Evolutionary conservation across 2,113 vertebrate species (phyloP).

Genomic region (Himantopus leucocephalus): DNA sequence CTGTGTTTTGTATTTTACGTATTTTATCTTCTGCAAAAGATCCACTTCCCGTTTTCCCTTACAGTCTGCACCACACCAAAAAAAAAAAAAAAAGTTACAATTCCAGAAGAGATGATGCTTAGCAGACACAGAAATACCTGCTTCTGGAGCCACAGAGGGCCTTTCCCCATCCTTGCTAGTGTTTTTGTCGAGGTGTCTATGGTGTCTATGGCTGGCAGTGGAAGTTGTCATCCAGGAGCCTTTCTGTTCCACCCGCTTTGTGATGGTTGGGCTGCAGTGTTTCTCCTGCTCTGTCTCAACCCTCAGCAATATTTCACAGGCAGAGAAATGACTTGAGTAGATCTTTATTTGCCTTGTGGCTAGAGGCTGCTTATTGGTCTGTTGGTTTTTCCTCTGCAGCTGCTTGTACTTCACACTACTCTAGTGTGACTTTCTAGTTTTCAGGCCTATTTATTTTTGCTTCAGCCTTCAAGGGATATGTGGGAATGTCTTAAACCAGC

Average conservation of each 20-base stretch:
- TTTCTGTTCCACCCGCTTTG: not conserved
- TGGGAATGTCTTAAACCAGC: not conserved
- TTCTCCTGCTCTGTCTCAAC: not conserved
- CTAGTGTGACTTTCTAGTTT: not conserved
- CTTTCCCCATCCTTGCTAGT: not conserved
- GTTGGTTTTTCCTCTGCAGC: not conserved
- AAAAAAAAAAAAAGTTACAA: not conserved
- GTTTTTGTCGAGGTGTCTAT: not conserved
- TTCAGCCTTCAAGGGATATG: not conserved
- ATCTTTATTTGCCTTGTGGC: not conserved
- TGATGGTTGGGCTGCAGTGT: not conserved
- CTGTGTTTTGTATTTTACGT: not conserved
- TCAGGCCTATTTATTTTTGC: slow-evolving; percentile 22
- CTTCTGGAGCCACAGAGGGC: not conserved
- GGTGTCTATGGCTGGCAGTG: not conserved
- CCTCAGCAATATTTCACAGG: not conserved
- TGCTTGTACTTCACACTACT: not conserved
- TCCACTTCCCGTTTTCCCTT: not conserved
- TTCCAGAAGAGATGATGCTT: not conserved
- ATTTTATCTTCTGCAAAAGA: not conserved
- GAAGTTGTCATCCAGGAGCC: not conserved
- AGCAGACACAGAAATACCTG: not conserved
- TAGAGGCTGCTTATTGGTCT: not conserved
- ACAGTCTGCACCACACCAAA: not conserved
- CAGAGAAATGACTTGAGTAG: not conserved